Base-by-base conservation (phyloP, 2,888 invertebrate genomes). In the Morpho achilles region DNA sequence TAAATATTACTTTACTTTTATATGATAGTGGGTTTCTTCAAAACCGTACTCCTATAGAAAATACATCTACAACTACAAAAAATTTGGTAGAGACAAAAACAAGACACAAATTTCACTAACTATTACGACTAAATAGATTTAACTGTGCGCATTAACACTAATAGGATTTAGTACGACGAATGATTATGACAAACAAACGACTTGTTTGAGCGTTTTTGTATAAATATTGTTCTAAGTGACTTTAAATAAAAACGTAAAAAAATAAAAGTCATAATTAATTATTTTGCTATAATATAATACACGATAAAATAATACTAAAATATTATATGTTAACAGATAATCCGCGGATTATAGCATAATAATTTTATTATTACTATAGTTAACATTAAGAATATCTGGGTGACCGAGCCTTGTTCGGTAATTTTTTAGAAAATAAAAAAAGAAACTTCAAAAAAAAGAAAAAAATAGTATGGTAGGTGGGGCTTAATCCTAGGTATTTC, bases 81-180 rank as follows among this genome's bases (percentile, higher is more conserved):
- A 65, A 69, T 57, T 63, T 53, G 71, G 71, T 48, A 50, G 50
- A 16, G 16, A 16, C 16, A 79, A 49, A 47, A 39, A 56, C 32
- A 62, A 10, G 41, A 62, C 73, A 75, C 61, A 73, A 72, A 64
- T 69, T 63, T 48, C 48, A 58, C 53, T 53, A 58, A 69, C 61
- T 63, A 71, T 73, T 52, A 50, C 60, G 41, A n/a, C 16, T 8
- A 65, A 76, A 77, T 82, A 81, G 77, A 46, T 71, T 46, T 84
- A 80, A 82, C 78, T 88, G 89, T 89, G 89, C 89, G 89, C 82
- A 75, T 88, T 82, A 80, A 80, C 83, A 65, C 69, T 61, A 76
- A 80, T 77, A 84, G 79, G 78, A 82, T 71, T 79, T 75, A 78
- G 63, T 16, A 32, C 32, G 32, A 3, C 5, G 3, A 76, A 73